Conservation (phyloP, 2,113 vertebrate genomes). For the Kryptolebias marmoratus region DNA sequence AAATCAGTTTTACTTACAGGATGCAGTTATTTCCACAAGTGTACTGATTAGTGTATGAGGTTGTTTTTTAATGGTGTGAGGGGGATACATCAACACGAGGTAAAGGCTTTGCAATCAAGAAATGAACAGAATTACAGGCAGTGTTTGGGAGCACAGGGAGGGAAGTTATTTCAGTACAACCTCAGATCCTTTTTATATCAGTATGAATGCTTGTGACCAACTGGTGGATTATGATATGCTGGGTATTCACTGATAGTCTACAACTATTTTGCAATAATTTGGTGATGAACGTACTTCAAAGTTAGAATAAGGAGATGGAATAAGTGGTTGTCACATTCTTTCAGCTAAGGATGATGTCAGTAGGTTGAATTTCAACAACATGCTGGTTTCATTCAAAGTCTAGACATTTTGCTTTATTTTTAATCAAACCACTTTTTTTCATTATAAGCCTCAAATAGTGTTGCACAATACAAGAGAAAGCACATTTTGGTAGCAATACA, state of each 20-base stretch:
- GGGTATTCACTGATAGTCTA: constrained; percentile 31
- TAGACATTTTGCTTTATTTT: background rate
- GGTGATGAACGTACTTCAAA: constrained; percentile 8
- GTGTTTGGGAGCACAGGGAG: constrained; percentile 9
- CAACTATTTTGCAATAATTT: constrained; percentile 28
- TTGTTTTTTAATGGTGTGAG: constrained; percentile 26
- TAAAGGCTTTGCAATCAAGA: constrained; percentile 36
- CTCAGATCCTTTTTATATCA: constrained; percentile 40
- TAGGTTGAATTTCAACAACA: background rate
- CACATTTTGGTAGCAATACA: too few relatives aligned
- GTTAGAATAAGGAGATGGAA: background rate
- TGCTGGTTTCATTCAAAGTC: background rate
- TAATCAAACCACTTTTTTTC: background rate
- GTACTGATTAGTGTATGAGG: constrained; percentile 22
- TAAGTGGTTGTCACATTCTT: background rate
- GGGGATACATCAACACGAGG: constrained; percentile 18
- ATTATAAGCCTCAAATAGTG: background rate
- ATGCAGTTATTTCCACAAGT: constrained; percentile 30
- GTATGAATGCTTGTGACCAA: background rate
- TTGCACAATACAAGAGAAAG: too few relatives aligned
- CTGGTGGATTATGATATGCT: background rate
- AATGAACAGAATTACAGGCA: constrained; percentile 27
- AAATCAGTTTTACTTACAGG: constrained; percentile 25
- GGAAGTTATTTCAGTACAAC: constrained; percentile 10
- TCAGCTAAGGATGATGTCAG: background rate